phyloP scores from a whole-genome alignment of 2,888 invertebrate species.

The Xestia xanthographa region DNA sequence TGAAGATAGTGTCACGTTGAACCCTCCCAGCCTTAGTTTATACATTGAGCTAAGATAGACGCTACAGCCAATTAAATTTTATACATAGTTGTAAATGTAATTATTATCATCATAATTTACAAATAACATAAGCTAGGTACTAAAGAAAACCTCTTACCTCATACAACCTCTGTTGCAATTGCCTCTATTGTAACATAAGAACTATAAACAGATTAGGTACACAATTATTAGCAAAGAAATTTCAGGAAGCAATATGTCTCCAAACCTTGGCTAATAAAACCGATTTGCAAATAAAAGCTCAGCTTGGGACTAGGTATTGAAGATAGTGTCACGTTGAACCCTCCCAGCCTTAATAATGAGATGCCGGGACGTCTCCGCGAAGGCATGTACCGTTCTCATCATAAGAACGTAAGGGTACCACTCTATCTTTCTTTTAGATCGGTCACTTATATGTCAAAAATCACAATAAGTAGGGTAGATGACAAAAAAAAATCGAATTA shows the following conservation, averaged over 20 bases:
- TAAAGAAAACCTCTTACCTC: too few relatives aligned
- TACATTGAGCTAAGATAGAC: too few relatives aligned
- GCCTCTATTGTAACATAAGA: not conserved
- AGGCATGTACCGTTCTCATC: conserved; percentile 46
- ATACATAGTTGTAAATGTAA: too few relatives aligned
- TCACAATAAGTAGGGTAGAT: too few relatives aligned
- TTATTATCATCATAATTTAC: too few relatives aligned
- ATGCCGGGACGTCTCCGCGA: conserved; percentile 52
- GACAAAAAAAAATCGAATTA: too few relatives aligned
- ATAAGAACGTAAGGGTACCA: conserved; percentile 1
- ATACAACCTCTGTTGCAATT: not conserved
- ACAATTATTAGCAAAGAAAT: not conserved
- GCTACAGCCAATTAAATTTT: too few relatives aligned
- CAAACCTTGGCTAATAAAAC: conserved; percentile 4
- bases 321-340: conserved; percentile 58
- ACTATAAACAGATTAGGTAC: not conserved
- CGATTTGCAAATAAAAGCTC: conserved; percentile 35
- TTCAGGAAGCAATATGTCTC: not conserved
- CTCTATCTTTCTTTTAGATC: not conserved
- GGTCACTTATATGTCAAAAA: not conserved
- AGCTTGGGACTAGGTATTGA: conserved; percentile 20
- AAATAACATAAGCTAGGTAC: too few relatives aligned
- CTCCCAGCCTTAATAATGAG: conserved; percentile 54
- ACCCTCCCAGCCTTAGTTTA: conserved; percentile 33
- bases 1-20: conserved; percentile 56